These are phyloP conservation scores for Cerastoderma edule DNA, from an alignment of 2,888 invertebrate species.

Conservation along the genomic window DNA sequence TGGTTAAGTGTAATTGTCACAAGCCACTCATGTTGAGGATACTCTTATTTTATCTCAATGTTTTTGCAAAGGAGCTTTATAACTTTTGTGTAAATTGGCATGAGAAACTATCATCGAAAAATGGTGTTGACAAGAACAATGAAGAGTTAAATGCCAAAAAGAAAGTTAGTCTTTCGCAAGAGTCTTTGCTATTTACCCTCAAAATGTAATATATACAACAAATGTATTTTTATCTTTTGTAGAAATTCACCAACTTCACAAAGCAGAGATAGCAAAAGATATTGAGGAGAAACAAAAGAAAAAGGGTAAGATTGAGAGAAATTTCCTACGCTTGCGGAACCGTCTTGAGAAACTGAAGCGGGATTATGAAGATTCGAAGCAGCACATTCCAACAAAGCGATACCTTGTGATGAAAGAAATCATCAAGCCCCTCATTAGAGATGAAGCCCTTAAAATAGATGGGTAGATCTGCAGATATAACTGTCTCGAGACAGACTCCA, in stretches of 20 bases:
- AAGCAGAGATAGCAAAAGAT: constrained; percentile 59
- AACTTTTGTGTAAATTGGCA: too few species aligned
- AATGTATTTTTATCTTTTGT: constrained; percentile 6
- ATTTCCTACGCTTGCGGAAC: constrained; percentile 55
- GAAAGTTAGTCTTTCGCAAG: too few species aligned
- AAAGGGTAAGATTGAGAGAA: constrained; percentile 50
- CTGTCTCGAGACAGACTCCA: too few species aligned
- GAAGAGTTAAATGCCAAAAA: too few species aligned
- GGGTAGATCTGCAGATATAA: too few species aligned
- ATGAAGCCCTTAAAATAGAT: constrained; percentile 48
- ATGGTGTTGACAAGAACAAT: too few species aligned
- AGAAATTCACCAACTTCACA: constrained; percentile 37
- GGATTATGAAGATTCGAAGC: constrained; percentile 95
- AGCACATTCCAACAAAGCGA: constrained; percentile 96
- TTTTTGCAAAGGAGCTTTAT: too few species aligned
- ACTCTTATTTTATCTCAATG: too few species aligned
- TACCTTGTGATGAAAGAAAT: constrained; percentile 98
- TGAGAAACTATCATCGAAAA: too few species aligned
- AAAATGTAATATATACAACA: background rate
- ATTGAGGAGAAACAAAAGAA: constrained; percentile 56
- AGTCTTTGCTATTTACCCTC: too few species aligned
- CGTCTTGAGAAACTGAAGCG: constrained; percentile 83
- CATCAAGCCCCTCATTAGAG: constrained; percentile 88
- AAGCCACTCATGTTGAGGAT: too few species aligned
- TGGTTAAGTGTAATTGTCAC: too few species aligned